Evolutionary conservation across 2,888 invertebrate species (phyloP), one percentile per base, ranked within the genome.

Genomic region (Oscheius myriophilus): DNA sequence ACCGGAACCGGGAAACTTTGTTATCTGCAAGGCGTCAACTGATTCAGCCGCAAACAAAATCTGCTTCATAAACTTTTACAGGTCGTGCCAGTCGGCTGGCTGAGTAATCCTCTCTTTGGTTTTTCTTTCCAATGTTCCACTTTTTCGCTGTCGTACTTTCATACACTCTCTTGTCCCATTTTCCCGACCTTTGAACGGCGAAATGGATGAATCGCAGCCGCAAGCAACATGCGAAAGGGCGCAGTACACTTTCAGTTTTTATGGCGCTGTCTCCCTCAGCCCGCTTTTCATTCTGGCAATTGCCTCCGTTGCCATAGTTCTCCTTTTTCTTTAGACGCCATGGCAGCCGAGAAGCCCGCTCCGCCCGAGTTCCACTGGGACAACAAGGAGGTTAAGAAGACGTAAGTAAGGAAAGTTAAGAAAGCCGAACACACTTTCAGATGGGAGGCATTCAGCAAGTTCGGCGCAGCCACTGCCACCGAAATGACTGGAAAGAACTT

Each of bases 401-500:
- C 66, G 78, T 79, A 25, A 33, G 78, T 79, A 25, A 33, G 33
- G 33, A 33, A 33, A 33, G 4, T 33, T 33, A 6, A 26, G 25
- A 33, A 18, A 2, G n/a, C 1, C 9, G 33, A 33, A 33, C 33
- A 25, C 16, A 54, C 6, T 59, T 67, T 11, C 58, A 78, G 80
- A 64, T 85, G 85, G 85, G 84, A 84, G 9, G 74, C 81, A 14
- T 85, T 85, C 72, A 70, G 77, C 41, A 85, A 85, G 69, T 85
- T 85, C 63, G 85, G 85, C 51, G 76, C 82, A 14, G 78, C 81
- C 7, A 81, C 79, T 1, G 82, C 83, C 2, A 82, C 80, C 26
- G 85, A 84, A 73, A 86, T 86, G 80, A 86, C 85, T 33, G 85
- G 86, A 57, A 86, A 86, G 70, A 86, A 86, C 76, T 84, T 86